These are phyloP conservation scores for Petrocephalus microphthalmus DNA, from an alignment of 2,113 vertebrate species.

Conservation along the genomic window DNA sequence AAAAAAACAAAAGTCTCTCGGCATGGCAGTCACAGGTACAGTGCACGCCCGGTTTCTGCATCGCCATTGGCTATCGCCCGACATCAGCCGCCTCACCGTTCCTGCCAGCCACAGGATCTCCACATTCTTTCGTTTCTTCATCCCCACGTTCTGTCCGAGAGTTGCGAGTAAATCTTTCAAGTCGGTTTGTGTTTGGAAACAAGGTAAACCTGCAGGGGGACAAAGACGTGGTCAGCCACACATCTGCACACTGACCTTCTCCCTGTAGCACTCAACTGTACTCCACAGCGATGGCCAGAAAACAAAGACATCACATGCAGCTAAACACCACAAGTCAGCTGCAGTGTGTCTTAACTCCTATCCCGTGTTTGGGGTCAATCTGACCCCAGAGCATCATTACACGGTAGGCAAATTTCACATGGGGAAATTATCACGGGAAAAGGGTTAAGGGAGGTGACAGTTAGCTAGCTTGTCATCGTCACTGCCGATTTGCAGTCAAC, in stretches of 20 bases:
- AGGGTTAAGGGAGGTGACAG: not conserved
- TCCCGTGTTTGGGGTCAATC: too few relatives aligned
- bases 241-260: not conserved
- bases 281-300: not conserved
- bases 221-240: not conserved
- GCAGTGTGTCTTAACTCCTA: not conserved
- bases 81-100: slow-evolving; percentile 60
- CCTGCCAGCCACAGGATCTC: slow-evolving; percentile 95
- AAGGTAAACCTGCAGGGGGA: slow-evolving; percentile 71
- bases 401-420: too few relatives aligned
- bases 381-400: too few relatives aligned
- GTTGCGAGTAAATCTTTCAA: slow-evolving; percentile 89
- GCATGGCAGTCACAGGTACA: not conserved
- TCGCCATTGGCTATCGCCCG: too few relatives aligned
- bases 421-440: too few relatives aligned
- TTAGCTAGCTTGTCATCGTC: not conserved
- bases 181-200: slow-evolving; percentile 86
- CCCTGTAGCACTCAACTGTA: not conserved
- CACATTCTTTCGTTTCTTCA: slow-evolving; percentile 95
- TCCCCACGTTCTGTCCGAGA: slow-evolving; percentile 88
- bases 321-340: not conserved
- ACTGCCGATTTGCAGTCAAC: not conserved
- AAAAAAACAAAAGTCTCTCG: not conserved
- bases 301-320: not conserved
- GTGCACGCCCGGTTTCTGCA: not conserved